Evolutionary conservation across 2,797 vertebrate species (phyloP), one percentile per base, ranked within the genome.

Genomic region (Falco cherrug): DNA sequence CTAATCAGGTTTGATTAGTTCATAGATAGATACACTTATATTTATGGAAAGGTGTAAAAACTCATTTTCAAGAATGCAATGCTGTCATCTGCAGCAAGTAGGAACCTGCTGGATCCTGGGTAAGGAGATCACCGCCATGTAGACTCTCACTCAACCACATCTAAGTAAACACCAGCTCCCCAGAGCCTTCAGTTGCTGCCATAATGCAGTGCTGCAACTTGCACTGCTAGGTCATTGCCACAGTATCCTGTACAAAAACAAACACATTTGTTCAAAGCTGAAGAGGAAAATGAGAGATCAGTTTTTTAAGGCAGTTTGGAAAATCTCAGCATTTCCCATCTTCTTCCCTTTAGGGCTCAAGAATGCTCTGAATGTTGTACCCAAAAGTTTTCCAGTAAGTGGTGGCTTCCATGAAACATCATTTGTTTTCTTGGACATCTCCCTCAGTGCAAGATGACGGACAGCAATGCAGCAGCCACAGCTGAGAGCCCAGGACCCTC

Each of bases 121-220:
- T 3, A 57, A 35, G 43, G 79, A 89, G 56, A 75, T 31, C 3
- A 3, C 50, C 39, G 41, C 59, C 4, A 0, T 20, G 61, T 65
- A 71, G 80, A 73, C 29, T 91, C 53, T 88, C 43, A 18, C 24
- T 57, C 60, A 70, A 47, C 65, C 90, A 64, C 87, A 81, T 68
- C 56, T 50, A n/a, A 74, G 59, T 11, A 67, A 82, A 70, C 39
- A 68, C 5, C 67, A 80, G 47, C 51, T 76, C 43, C 65, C 16
- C 90, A 50, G 48, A 94, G 81, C 43, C 59, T n/a, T 20, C 5
- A 2, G 26, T 12, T 50, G 63, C 63, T 79, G 51, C 61, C 81
- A 83, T 39, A 45, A n/a, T 4, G 48, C 0, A 0, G 45, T 2
- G 19, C 56, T 65, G 17, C 43, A 90, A 54, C 56, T 77, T 1